Percentiles rank a stretch among this genome's conserved stretches.
Evolutionary conservation across 1,140 invertebrate genomes (phyloP).

Genomic region (Leptinotarsa texana): DNA sequence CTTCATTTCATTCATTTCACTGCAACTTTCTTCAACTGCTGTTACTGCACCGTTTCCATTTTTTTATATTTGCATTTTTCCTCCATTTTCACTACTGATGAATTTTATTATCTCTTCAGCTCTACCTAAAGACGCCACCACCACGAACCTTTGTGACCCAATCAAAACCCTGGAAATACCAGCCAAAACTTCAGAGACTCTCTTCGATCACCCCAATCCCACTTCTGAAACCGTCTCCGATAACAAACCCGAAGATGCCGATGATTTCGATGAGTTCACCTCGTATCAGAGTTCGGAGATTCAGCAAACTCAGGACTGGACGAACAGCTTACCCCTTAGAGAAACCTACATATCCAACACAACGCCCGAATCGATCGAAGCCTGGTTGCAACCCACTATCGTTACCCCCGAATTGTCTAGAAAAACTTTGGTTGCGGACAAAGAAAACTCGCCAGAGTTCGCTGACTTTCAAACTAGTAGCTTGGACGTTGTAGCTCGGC

Average conservation of each 20-base stretch:
- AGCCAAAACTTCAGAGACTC: neutral
- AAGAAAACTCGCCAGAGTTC: constrained; percentile 39
- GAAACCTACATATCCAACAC: constrained; percentile 52
- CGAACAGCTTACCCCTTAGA: constrained; percentile 43
- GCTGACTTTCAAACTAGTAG: constrained; percentile 48
- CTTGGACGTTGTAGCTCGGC: constrained; percentile 30
- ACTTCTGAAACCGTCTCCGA: neutral
- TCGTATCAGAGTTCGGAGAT: constrained; percentile 33
- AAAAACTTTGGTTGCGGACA: constrained; percentile 27
- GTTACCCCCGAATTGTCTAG: constrained; percentile 45
- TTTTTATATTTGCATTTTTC: too few species aligned
- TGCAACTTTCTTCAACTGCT: too few species aligned
- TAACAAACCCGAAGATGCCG: constrained; percentile 38
- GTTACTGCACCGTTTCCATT: too few species aligned
- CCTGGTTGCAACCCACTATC: constrained; percentile 48
- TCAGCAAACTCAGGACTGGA: constrained; percentile 20
- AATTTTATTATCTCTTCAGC: neutral
- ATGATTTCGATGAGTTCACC: constrained; percentile 41
- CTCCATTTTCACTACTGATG: too few species aligned
- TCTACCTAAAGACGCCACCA: constrained; percentile 9
- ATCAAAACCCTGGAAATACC: neutral
- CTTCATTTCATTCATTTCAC: too few species aligned
- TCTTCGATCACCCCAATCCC: neutral
- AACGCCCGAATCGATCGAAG: constrained; percentile 19
- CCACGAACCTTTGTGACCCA: neutral